phyloP scores from a whole-genome alignment of 2,797 vertebrate genomes.

The Microchirus variegatus region DNA sequence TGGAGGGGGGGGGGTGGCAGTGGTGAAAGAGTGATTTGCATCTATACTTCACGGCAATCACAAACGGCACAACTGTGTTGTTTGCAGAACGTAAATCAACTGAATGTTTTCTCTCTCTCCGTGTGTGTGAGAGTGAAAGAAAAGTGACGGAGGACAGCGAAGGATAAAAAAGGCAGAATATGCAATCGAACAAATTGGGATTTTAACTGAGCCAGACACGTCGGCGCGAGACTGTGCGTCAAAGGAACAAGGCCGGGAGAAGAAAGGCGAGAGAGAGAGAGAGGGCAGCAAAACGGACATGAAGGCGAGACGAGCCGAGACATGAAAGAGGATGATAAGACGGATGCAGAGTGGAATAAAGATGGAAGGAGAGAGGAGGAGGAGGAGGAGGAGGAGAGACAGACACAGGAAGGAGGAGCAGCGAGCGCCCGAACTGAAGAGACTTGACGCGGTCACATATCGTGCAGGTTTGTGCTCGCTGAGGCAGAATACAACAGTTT shows the following conservation, averaged over 20 bases:
- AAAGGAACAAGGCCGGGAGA: slow-evolving; percentile 40
- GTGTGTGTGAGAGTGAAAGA: slow-evolving; percentile 13
- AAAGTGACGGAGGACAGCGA: slow-evolving; percentile 20
- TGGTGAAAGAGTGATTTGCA: slow-evolving; percentile 49
- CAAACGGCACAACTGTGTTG: slow-evolving; percentile 63
- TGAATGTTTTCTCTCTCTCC: slow-evolving; percentile 21
- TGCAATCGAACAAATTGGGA: slow-evolving; percentile 63
- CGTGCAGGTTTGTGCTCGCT: slow-evolving; percentile 50
- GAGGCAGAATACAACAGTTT: slow-evolving; percentile 60
- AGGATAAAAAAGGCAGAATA: slow-evolving; percentile 64
- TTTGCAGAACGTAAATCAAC: slow-evolving; percentile 65
- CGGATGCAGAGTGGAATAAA: slow-evolving; percentile 41
- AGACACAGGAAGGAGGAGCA: slow-evolving; percentile 32
- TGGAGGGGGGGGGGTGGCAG: slow-evolving; percentile 32
- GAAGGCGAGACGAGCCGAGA: slow-evolving; percentile 29
- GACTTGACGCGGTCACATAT: slow-evolving; percentile 56
- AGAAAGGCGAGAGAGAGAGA: slow-evolving; percentile 36
- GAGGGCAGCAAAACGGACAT: slow-evolving; percentile 44
- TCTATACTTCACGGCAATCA: slow-evolving; percentile 72
- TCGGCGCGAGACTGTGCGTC: slow-evolving; percentile 11
- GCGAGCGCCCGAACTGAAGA: slow-evolving; percentile 22
- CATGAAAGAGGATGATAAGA: slow-evolving; percentile 56
- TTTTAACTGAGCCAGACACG: slow-evolving; percentile 63
- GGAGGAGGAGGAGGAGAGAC: slow-evolving; percentile 30
- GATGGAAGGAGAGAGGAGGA: slow-evolving; percentile 32